phyloP scores from a whole-genome alignment of 2,797 vertebrate species.

The Propithecus perrieri region DNA sequence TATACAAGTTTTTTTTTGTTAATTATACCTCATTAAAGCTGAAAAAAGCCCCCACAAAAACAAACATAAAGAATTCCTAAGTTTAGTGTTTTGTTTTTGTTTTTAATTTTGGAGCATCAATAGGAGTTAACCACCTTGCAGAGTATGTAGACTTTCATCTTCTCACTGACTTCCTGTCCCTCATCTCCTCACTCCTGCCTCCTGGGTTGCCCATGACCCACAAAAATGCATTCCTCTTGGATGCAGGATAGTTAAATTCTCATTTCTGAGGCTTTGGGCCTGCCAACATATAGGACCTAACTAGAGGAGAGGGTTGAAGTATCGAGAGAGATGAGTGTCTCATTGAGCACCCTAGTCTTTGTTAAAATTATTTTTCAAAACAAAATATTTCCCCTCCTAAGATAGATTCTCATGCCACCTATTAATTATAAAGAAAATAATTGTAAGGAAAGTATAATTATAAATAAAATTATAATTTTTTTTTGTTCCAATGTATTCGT shows the following conservation, averaged over 20 bases:
- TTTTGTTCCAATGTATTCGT: not conserved
- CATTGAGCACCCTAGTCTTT: not conserved
- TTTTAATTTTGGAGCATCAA: not conserved
- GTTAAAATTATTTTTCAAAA: slow-evolving; percentile 35
- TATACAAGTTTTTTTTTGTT: not conserved
- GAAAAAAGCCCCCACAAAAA: not conserved
- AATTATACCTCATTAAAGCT: not conserved
- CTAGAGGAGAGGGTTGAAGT: not conserved
- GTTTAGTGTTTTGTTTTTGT: not conserved
- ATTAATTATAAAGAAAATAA: not conserved
- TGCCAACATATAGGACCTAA: not conserved
- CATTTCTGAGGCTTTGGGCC: not conserved
- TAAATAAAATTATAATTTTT: not conserved
- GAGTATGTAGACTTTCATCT: not conserved
- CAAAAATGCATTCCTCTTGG: not conserved
- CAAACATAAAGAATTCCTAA: not conserved
- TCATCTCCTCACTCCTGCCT: not conserved
- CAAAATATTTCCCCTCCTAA: not conserved
- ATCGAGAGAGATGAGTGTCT: not conserved
- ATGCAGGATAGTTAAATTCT: not conserved
- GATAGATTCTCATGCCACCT: not conserved
- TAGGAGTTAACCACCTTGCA: not conserved
- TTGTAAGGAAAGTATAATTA: not conserved
- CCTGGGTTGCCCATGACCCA: not conserved
- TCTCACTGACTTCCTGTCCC: not conserved